Base-by-base conservation (phyloP, 2,113 vertebrate species). In the Monarcha castaneiventris region DNA sequence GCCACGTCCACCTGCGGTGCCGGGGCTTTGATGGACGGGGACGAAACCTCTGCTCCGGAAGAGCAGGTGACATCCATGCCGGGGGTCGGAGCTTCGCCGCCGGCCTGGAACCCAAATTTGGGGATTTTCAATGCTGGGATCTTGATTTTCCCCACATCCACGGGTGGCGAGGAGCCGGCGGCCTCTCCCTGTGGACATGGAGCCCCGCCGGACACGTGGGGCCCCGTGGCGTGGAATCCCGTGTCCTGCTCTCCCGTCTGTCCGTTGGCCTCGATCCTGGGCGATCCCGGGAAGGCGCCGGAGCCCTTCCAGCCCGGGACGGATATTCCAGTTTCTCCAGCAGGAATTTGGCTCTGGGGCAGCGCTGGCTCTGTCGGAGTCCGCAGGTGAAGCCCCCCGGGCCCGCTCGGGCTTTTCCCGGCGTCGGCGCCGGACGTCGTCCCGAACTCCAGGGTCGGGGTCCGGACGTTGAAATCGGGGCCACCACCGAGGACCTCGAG, bases 391-490 rank as follows among this genome's bases (percentile, higher is more conserved):
- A 48, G 67, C 18, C 69, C 82, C 69, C 49, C 22, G 1, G 52
- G 7, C 49, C 76, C 7, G 16, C 39, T 2, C 2, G 13, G 58
- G 25, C 56, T 35, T 23, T 58, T n/a, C 56, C 56, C 33, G 1
- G 56, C 12, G 1, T 32, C 46, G 13, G 46, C 7, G 6, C 43
- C 21, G 13, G 26, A 21, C 17, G 3, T 13, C 0, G 8, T 13
- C 35, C 68, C 78, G 49, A 96, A 64, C 73, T 98, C 98, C 0
- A 97, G 97, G 16, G 80, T 75, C 23, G 98, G 98, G 83, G 98
- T 87, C 71, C 93, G 97, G 79, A 97, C 68, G 72, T 97, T 98
- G 58, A 98, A 94, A 15, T 99, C 99, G 4, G 98, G 97, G 74
- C 98, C 98, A 82, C 97, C 98, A 87, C 97, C 58, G 23, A 9